Evolutionary conservation across 2,888 invertebrate genomes (phyloP).

Genomic region (Drosophila borealis): DNA sequence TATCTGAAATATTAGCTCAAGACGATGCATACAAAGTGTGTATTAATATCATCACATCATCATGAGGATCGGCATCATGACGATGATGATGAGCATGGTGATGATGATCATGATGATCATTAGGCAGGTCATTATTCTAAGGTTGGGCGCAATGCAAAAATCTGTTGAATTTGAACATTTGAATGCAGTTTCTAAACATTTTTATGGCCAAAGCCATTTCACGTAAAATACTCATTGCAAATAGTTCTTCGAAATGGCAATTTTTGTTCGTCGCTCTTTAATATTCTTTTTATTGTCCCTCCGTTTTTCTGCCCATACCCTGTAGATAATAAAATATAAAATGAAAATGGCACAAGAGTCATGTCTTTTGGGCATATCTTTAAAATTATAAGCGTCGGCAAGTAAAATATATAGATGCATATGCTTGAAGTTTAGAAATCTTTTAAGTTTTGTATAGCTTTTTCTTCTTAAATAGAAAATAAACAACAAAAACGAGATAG

Average conservation of each 20-base stretch:
- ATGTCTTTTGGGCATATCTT: too few species aligned
- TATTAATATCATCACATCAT: slow-evolving; percentile 14
- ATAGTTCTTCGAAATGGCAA: slow-evolving; percentile 18
- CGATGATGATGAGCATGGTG: slow-evolving; percentile 2
- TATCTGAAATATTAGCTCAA: not conserved
- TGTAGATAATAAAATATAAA: not conserved
- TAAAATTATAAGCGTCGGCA: too few species aligned
- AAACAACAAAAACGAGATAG: too few species aligned
- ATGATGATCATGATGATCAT: slow-evolving; percentile 1
- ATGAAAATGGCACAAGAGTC: too few species aligned
- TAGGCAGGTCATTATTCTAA: slow-evolving; percentile 5
- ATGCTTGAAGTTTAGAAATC: too few species aligned
- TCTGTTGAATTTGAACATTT: slow-evolving; percentile 36
- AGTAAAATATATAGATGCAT: too few species aligned
- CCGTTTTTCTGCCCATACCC: not conserved
- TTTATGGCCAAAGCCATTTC: slow-evolving; percentile 26
- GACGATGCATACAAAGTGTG: slow-evolving; percentile 19
- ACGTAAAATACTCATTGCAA: slow-evolving; percentile 19
- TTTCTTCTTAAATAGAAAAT: too few species aligned
- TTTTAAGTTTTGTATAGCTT: too few species aligned
- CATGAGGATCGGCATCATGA: not conserved
- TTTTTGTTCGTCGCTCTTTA: not conserved
- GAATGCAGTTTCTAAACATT: slow-evolving; percentile 38
- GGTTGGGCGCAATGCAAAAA: slow-evolving; percentile 7
- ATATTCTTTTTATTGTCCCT: not conserved